Base-by-base conservation (phyloP, 2,888 invertebrate species). In the Carcina quercana region DNA sequence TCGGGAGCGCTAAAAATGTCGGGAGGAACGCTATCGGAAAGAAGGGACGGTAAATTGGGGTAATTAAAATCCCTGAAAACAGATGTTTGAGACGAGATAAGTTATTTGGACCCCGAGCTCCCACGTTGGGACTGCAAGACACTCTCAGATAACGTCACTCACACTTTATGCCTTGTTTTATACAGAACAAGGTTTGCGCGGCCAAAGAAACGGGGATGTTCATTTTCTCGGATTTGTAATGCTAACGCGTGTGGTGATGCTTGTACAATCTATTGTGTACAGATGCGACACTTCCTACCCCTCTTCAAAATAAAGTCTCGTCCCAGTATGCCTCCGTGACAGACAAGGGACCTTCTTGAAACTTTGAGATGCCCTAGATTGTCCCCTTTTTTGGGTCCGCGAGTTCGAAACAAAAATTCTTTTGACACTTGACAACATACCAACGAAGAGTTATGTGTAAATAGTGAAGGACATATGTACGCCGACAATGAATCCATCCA, bases 71-170 rank as follows among this genome's bases (percentile, higher is more conserved):
- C 50, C 50, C 47, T 47, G 50, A 45, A 57, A 66, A 53, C 64
- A 71, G 71, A 67, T 59, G 62, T 51, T 50, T 34, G 37, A 28
- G 45, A 50, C 47, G 45, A 64, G 72, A 71, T 73, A 73, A 72
- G 53, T 59, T 48, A 53, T 60, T 65, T 59, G 50, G 47, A 50
- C 50, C 43, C 48, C 42, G 52, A 42, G 44, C 47, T 49, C 47
- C 53, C 47, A 49, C 45, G 49, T 30, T 36, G 37, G 32, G 42
- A 48, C 62, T 60, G 65, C 63, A 52, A 63, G 57, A 54, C 58
- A 53, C 42, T 21, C 22, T 3, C 45, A 53, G 79, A 79, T 79
- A 79, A 72, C 55, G 79, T 75, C 79, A 71, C 59, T 75, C 66
- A 63, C 69, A 66, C 61, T 63, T 59, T 58, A 56, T 51, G 46